Evolutionary conservation across 1,140 invertebrate genomes (phyloP), one percentile per base, ranked within the genome.

Genomic region (Drosophila suzukii): DNA sequence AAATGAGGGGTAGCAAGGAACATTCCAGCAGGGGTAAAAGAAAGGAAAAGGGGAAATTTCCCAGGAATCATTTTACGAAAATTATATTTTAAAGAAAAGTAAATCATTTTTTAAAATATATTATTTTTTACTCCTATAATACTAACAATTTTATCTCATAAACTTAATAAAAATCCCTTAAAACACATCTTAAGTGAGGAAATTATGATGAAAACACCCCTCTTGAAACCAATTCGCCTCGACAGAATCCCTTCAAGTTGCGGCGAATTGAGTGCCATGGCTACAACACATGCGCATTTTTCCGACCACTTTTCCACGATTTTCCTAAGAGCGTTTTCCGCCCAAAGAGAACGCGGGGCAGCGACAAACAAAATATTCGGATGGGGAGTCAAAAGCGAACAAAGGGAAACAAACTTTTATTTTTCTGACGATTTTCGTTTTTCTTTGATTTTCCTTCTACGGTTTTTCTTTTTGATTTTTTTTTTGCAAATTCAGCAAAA

Each of bases 401-500:
- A 54, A 70, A 70, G 34, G 32, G 39, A 32, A 56, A 43, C 36
- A 55, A 67, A 80, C 79, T 72, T 80, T 84, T 84, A 84, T 54
- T 70, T 70, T 68, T 44, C 54, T 20, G 34, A 41, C 32, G 44
- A 58, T 74, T 63, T 73, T 49, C 34, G 34, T 50, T 53, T 47
- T 51, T 17, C 15, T 36, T 38, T 61, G 71, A 49, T 30, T 17
- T 32, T 44, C 3, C 8, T 8, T 24, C 49, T 20, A 20, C 30
- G 15, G 15, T 41, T 10, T 46, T 20, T 12, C 20, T 41, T 46
- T 57, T 49, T 51, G 34, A 43, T 39, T 50, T 30, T 71, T 47
- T 54, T 41, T 75, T 68, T 84, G 84, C 84, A 75, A 89, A 89
- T 81, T 89, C 84, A 89, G 84, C 84, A 88, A 89, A 89, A 89